Conservation (phyloP, 2,888 invertebrate genomes). For the Tholera decimalis region DNA sequence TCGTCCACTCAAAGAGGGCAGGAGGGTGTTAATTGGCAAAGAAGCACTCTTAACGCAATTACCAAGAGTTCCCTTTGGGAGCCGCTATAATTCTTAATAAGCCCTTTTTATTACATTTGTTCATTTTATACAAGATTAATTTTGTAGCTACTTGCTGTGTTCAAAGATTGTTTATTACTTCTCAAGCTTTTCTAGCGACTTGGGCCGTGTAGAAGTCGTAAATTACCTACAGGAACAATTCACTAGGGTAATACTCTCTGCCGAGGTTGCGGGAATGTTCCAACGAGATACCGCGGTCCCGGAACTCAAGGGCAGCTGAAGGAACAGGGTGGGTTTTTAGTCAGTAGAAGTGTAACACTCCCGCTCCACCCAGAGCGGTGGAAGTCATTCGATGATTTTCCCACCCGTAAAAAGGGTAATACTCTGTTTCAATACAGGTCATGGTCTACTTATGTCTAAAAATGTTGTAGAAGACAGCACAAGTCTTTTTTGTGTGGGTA, state of each 20-base stretch:
- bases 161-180: neutral
- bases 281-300: too few relatives aligned
- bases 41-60: slow-evolving; percentile 73
- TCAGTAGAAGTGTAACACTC: too few relatives aligned
- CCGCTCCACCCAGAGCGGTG: too few relatives aligned
- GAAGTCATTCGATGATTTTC: too few relatives aligned
- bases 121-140: slow-evolving; percentile 52
- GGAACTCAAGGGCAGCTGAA: too few relatives aligned
- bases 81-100: slow-evolving; percentile 62
- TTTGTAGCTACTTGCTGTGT: slow-evolving; percentile 19
- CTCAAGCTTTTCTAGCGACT: neutral
- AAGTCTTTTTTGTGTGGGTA: too few relatives aligned
- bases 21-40: slow-evolving; percentile 73
- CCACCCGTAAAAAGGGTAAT: too few relatives aligned
- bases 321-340: too few relatives aligned
- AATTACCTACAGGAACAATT: neutral
- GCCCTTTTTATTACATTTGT: slow-evolving; percentile 57
- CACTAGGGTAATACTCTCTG: neutral
- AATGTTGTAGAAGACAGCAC: too few relatives aligned
- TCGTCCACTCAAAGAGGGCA: slow-evolving; percentile 57
- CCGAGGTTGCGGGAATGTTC: too few relatives aligned
- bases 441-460: too few relatives aligned
- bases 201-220: neutral
- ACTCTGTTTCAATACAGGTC: too few relatives aligned
- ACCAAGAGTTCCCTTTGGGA: slow-evolving; percentile 60